Base-by-base conservation (phyloP, 2,888 invertebrate genomes). In the Synergus gifuensis region DNA sequence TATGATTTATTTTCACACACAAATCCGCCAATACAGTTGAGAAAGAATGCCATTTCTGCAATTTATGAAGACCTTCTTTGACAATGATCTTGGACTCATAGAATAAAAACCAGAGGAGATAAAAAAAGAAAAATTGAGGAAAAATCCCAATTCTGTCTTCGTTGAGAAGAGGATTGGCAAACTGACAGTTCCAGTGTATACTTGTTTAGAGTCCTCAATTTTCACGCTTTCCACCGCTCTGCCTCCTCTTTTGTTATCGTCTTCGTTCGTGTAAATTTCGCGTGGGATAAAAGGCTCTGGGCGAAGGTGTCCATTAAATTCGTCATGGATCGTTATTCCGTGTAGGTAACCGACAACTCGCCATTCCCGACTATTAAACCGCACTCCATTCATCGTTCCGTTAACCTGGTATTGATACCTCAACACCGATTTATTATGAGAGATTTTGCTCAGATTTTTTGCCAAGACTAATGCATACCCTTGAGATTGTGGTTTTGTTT, bases 181-280 rank as follows among this genome's bases (percentile, higher is more conserved):
- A 69, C 79, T 79, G 73, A 83, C 86, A 86, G 82, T 83, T 81
- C 80, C 79, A 64, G 81, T 63, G 83, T 82, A 84, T 81, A 83
- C 79, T 46, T 69, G 76, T 62, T 76, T 81, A 77, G 77, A 82
- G 81, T 86, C 84, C 84, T 83, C 85, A 84, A 85, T 86, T 86
- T 86, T 86, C 86, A 86, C 86, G 86, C 84, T 86, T 85, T 86
- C 86, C 86, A 64, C 76, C n/a, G 76, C 78, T 58, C 40, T 64
- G 64, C 64, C 69, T 78, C 64, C 73, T 42, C 76, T 58, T 62
- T 76, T 76, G 76, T 76, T 62, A 76, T 76, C 60, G 14, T 76
- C 76, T 60, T 62, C 60, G 40, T 76, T 76, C 22, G 76, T 62
- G 46, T 62, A 76, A 42, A 76, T 76, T 76, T 76, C 76, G 76